Evolutionary conservation across 2,888 invertebrate species (phyloP).

Genomic region (Adela reaumurella): DNA sequence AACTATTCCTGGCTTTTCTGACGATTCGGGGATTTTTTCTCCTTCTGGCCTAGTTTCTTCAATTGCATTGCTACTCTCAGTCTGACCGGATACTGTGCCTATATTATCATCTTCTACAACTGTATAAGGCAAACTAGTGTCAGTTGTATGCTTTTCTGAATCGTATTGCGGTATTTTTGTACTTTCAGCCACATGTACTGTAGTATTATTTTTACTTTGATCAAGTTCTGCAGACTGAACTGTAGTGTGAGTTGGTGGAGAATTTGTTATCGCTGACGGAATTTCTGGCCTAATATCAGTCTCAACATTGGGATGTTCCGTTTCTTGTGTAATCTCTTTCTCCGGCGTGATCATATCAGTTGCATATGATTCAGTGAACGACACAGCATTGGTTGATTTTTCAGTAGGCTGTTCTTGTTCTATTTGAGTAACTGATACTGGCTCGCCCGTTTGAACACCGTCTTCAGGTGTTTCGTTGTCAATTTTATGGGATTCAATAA

Average conservation of each 20-base stretch:
- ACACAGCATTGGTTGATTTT: slow-evolving; percentile 1
- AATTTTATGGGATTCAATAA: neutral
- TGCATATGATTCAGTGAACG: neutral
- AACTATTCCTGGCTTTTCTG: too few relatives aligned
- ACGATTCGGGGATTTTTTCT: too few relatives aligned
- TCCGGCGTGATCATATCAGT: slow-evolving; percentile 1
- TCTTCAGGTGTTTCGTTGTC: neutral
- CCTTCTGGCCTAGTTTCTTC: too few relatives aligned
- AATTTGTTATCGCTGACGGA: neutral
- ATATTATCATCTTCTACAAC: too few relatives aligned
- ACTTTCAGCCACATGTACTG: neutral
- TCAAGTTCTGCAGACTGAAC: too few relatives aligned
- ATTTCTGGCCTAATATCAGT: neutral
- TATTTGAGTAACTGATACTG: too few relatives aligned
- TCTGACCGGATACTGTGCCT: too few relatives aligned
- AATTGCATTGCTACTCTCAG: too few relatives aligned
- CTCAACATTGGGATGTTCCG: neutral
- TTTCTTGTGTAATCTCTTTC: neutral
- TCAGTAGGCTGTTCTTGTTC: neutral
- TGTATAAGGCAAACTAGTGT: neutral
- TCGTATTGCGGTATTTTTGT: neutral
- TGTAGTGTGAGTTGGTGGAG: too few relatives aligned
- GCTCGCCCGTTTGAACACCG: too few relatives aligned
- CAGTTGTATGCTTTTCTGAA: neutral
- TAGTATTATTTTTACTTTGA: too few relatives aligned